These are phyloP conservation scores for Chelon auratus DNA, from an alignment of 2,797 vertebrate species.

Conservation along the genomic window DNA sequence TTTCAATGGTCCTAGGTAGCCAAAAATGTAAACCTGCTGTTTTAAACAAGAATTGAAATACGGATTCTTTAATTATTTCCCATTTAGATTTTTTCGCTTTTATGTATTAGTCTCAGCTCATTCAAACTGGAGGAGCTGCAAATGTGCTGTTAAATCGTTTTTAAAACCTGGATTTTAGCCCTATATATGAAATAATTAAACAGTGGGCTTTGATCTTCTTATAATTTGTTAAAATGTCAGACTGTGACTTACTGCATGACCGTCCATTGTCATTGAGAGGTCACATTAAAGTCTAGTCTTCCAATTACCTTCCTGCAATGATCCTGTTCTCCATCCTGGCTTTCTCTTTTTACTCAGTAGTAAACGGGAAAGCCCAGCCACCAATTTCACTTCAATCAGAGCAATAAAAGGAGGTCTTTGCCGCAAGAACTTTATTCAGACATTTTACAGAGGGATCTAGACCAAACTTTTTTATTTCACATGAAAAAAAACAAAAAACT, in stretches of 20 bases:
- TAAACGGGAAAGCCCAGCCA: slow-evolving; percentile 51
- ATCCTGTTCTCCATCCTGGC: slow-evolving; percentile 45
- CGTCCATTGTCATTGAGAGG: slow-evolving; percentile 67
- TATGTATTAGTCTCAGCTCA: slow-evolving; percentile 7
- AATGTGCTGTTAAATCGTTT: slow-evolving; percentile 17
- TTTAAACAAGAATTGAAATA: neutral
- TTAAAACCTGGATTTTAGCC: slow-evolving; percentile 11
- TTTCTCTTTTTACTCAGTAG: slow-evolving; percentile 61
- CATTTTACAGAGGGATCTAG: slow-evolving; percentile 41
- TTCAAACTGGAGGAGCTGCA: neutral
- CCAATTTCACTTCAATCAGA: slow-evolving; percentile 41
- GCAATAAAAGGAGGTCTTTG: slow-evolving; percentile 49
- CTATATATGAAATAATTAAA: slow-evolving; percentile 55
- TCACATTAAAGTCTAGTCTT: slow-evolving; percentile 57
- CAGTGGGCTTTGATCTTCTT: slow-evolving; percentile 36
- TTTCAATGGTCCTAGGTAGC: neutral
- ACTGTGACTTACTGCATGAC: slow-evolving; percentile 36
- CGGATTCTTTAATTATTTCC: neutral
- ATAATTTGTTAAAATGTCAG: slow-evolving; percentile 66
- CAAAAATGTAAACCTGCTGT: neutral
- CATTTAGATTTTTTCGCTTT: neutral
- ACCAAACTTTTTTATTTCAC: slow-evolving; percentile 45
- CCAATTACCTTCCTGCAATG: slow-evolving; percentile 62
- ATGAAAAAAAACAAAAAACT: neutral
- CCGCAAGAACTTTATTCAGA: slow-evolving; percentile 36